Evolutionary conservation across 2,888 invertebrate genomes (phyloP).

Genomic region (Julus scanicus): DNA sequence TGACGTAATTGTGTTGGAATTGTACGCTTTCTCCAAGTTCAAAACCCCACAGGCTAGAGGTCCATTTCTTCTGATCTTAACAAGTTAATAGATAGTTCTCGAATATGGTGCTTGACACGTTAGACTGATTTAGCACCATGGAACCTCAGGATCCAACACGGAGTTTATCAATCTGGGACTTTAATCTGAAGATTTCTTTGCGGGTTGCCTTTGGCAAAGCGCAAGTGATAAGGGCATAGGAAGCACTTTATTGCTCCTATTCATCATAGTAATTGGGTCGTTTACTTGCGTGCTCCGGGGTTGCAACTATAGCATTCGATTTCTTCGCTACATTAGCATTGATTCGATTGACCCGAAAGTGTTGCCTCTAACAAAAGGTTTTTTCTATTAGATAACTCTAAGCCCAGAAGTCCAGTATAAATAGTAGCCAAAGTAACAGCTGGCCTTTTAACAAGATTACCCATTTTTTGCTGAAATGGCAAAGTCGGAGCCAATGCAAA

Average conservation of each 20-base stretch:
- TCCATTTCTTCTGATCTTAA: background rate
- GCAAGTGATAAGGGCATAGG: background rate
- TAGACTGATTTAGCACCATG: background rate
- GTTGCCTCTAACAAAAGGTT: background rate
- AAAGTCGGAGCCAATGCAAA: background rate
- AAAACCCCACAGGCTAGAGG: background rate
- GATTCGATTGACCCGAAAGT: background rate
- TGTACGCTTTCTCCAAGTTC: background rate
- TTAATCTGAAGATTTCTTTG: background rate
- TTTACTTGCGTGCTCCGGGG: background rate
- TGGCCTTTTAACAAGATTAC: background rate
- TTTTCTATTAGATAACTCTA: background rate
- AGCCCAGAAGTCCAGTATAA: background rate
- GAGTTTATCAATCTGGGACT: background rate
- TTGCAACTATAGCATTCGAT: background rate
- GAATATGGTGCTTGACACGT: conserved; percentile 2
- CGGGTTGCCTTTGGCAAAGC: conserved; percentile 2
- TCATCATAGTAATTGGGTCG: conserved; percentile 28
- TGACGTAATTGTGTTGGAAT: background rate
- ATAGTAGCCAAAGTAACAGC: background rate
- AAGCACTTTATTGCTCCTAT: background rate
- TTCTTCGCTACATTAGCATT: background rate
- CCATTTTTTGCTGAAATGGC: background rate
- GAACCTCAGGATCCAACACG: background rate
- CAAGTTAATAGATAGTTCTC: background rate